These are phyloP conservation scores for Cerceris ruficornis DNA, from an alignment of 2,888 invertebrate genomes.

Conservation along the genomic window DNA sequence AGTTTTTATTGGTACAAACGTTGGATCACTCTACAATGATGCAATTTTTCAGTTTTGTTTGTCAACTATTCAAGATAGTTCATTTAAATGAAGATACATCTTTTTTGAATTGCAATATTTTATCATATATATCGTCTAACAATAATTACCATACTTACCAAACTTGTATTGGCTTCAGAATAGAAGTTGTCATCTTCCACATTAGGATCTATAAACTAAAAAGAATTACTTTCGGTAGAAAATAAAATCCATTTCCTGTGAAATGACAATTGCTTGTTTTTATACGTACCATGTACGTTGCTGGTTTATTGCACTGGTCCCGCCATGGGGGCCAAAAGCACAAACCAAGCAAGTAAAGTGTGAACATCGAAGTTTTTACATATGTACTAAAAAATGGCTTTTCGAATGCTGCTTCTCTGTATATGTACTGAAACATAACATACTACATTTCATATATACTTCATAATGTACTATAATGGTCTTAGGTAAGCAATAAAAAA, in stretches of 20 bases:
- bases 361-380: slow-evolving; percentile 96
- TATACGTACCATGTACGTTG: slow-evolving; percentile 88
- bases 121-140: neutral
- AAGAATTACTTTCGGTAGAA: slow-evolving; percentile 52
- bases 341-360: slow-evolving; percentile 94
- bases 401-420: slow-evolving; percentile 91
- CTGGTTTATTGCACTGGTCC: slow-evolving; percentile 89
- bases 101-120: neutral
- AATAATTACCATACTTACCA: slow-evolving; percentile 81
- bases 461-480: slow-evolving; percentile 4
- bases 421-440: slow-evolving; percentile 87
- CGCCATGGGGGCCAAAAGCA: slow-evolving; percentile 95
- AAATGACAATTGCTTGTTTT: slow-evolving; percentile 12
- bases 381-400: slow-evolving; percentile 98
- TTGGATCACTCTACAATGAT: slow-evolving; percentile 90
- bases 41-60: slow-evolving; percentile 38
- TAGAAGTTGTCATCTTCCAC: slow-evolving; percentile 91
- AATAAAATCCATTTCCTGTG: slow-evolving; percentile 27
- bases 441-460: slow-evolving; percentile 10
- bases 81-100: neutral
- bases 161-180: slow-evolving; percentile 86
- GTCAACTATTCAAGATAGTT: slow-evolving; percentile 7
- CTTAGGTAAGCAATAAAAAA: neutral
- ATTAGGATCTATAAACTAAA: slow-evolving; percentile 88
- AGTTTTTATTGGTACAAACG: slow-evolving; percentile 94